Conservation (phyloP, 2,888 invertebrate species). For the Leucophenga maculata region DNA sequence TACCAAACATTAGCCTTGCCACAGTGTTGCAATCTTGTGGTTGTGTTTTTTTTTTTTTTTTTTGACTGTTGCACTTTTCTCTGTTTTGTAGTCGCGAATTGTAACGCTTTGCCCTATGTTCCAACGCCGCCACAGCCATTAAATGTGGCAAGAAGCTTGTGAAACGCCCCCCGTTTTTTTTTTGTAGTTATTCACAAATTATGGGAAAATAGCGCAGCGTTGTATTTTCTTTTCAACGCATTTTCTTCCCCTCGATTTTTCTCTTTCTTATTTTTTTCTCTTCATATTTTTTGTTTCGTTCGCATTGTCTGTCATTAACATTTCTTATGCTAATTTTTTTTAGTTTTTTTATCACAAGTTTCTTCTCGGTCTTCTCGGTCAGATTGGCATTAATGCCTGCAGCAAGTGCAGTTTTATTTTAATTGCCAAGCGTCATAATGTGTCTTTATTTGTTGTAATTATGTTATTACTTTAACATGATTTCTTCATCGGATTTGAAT, state of each 20-base stretch:
- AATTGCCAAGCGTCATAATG: background rate
- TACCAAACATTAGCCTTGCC: background rate
- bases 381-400: background rate
- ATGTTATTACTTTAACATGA: background rate
- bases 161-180: no score
- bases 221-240: background rate
- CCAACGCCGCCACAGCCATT: no score
- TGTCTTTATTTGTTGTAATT: background rate
- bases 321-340: constrained; percentile 16
- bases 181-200: constrained; percentile 46
- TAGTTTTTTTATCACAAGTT: background rate
- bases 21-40: background rate
- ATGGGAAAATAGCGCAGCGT: constrained; percentile 55
- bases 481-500: no score
- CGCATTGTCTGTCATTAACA: constrained; percentile 23
- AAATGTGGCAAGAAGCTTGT: no score
- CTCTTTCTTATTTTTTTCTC: background rate
- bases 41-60: no score
- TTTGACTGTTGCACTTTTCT: background rate
- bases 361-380: background rate
- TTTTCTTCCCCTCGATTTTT: background rate
- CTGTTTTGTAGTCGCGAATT: background rate
- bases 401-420: background rate
- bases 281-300: background rate
- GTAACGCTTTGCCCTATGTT: no score